Percentiles rank a stretch among this genome's conserved stretches.
phyloP scores from a whole-genome alignment of 1,140 invertebrate species.

The Adelges cooleyi region DNA sequence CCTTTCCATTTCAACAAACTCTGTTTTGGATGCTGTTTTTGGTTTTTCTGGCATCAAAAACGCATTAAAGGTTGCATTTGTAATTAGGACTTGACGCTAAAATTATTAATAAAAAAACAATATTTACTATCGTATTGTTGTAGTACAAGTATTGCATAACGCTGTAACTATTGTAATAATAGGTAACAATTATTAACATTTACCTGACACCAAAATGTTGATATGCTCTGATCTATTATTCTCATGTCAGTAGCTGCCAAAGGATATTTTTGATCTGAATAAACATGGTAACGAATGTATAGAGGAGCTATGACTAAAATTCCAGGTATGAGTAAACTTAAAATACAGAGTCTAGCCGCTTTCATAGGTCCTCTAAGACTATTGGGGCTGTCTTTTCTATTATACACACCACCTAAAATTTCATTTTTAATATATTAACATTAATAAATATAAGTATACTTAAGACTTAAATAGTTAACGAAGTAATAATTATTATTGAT shows the following conservation, averaged over 20 bases:
- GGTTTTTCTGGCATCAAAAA: constrained; percentile 54
- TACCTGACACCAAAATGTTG: constrained; percentile 68
- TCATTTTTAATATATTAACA: too few species aligned
- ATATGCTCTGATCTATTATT: constrained; percentile 55
- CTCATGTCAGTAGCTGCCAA: constrained; percentile 65
- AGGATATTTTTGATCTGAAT: constrained; percentile 54
- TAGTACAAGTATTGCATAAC: too few species aligned
- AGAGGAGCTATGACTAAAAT: constrained; percentile 52
- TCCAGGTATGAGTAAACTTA: constrained; percentile 53
- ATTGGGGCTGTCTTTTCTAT: constrained; percentile 9
- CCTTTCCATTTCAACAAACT: constrained; percentile 53
- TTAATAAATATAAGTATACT: too few species aligned
- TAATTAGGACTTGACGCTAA: constrained; percentile 54
- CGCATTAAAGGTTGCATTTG: constrained; percentile 63
- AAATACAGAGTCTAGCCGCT: constrained; percentile 48
- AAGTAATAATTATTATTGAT: too few species aligned
- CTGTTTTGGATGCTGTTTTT: constrained; percentile 42
- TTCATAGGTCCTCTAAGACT: constrained; percentile 45
- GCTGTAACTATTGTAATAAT: too few species aligned
- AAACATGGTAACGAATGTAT: constrained; percentile 54
- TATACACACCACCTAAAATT: constrained; percentile 20
- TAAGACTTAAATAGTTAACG: too few species aligned
- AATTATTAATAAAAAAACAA: constrained; percentile 27
- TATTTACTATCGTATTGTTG: too few species aligned
- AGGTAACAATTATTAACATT: too few species aligned